Percentiles rank a stretch among this genome's conserved stretches.
Conservation (phyloP, 35 echinoderm and acorn worm genomes). For the Amphiura filiformis region DNA sequence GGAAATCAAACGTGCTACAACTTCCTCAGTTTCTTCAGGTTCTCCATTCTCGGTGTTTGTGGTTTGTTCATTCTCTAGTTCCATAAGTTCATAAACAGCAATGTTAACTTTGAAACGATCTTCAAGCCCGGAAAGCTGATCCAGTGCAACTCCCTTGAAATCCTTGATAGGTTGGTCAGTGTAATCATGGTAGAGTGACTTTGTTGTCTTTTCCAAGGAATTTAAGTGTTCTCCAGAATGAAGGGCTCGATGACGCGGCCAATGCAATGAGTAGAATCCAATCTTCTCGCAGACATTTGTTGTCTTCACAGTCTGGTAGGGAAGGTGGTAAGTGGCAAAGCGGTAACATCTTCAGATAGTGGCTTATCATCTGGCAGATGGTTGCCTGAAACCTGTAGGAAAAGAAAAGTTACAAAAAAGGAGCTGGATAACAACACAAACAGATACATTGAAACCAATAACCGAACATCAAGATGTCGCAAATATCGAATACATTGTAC, state of each 20-base stretch:
- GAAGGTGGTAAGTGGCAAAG: background rate
- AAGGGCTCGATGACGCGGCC: too few relatives aligned
- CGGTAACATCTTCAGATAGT: background rate
- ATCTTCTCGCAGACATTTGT: background rate
- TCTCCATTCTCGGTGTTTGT: background rate
- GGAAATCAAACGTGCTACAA: background rate
- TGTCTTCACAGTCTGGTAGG: background rate
- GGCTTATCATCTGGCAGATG: background rate
- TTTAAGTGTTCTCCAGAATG: background rate
- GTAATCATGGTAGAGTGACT: background rate
- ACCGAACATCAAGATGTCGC: background rate
- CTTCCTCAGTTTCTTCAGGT: background rate
- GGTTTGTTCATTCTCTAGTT: background rate
- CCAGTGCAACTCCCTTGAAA: background rate
- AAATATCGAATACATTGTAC: background rate
- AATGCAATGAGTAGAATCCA: background rate
- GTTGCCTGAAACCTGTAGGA: background rate
- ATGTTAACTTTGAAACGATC: background rate
- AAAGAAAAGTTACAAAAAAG: too few relatives aligned
- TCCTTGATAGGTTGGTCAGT: background rate
- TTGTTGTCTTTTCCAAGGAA: background rate
- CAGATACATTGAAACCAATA: background rate
- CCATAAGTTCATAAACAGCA: background rate
- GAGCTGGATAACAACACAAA: too few relatives aligned
- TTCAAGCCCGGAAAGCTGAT: background rate